Base-by-base conservation (phyloP, 2,888 invertebrate species). In the Tachina lurida region DNA sequence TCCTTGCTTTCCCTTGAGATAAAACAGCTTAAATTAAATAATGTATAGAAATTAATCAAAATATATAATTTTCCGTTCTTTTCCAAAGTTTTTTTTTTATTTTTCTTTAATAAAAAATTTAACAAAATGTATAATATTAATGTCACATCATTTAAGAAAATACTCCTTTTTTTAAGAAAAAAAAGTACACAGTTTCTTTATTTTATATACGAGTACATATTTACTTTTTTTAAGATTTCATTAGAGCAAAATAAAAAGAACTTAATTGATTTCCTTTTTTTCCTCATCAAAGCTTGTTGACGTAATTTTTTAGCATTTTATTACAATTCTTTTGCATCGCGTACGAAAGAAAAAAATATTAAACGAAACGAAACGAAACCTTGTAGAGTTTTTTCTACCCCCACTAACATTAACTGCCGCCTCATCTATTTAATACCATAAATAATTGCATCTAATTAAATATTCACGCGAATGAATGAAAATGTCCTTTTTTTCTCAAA, bases 351-450 rank as follows among this genome's bases (percentile, higher is more conserved):
- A 79, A 76, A 52, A 79, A 70, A 56, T 41, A 74, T 43, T 68
- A 60, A n/a, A 60, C 22, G 17, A 45, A 81, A 68, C 41, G 47
- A 68, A 75, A 75, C 74, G 71, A 79, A 77, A 82, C 73, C 74
- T 75, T 63, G 65, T 71, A 80, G 54, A 54, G 49, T 75, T 62
- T 81, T 78, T 83, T 73, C 63, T 65, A 80, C 77, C 84, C 67
- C 84, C 80, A 88, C 89, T 89, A 90, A 90, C 91, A 91, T 91
- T 91, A 91, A 91, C 83, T 86, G 83, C 91, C 91, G 91, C 91
- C 91, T 91, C 91, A 91, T 91, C 91, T 91, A 91, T 91, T 91
- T 91, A 91, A 91, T 91, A 91, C 91, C 91, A 91, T 91, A 91
- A 91, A 91, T 91, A 91, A 91, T 91, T 91, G 92, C 91, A 91